Evolutionary conservation across 2,888 invertebrate genomes (phyloP), one percentile per base, ranked within the genome.

Genomic region (Nomada ruficornis): DNA sequence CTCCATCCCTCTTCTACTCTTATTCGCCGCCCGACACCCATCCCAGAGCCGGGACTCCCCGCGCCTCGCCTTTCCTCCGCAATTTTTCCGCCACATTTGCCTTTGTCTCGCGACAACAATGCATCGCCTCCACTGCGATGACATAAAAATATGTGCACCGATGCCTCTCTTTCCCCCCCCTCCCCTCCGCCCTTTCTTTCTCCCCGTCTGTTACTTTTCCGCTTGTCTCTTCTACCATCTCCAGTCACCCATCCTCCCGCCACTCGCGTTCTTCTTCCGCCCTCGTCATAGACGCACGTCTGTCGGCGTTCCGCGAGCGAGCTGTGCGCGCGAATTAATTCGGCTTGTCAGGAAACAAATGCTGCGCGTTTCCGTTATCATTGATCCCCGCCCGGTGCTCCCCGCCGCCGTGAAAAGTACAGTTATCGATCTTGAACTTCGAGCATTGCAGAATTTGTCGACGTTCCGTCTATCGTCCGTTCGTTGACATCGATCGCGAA

Each of bases 81-180:
- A 92, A 91, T 92, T 93, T 92, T 92, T 92, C 91, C 91, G 92
- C 90, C 90, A 91, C 90, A 93, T 94, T 91, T 93, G 93, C 91
- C 90, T 95, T 88, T 92, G 93, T 88, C 94, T 95, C 86, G 93
- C 95, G 86, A 95, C 94, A 83, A 95, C 95, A 86, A 93, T 93
- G 92, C 92, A 90, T 90, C 91, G 90, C 89, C 89, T 89, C 88
- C 88, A 86, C 90, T 89, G 89, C 90, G 92, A 92, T 93, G 93
- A 93, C 93, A 92, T 93, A 92, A 93, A 93, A 93, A 93, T 93
- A 93, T 93, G 93, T 92, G 91, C 92, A 84, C 82, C 86, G 86
- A 88, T 89, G 84, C 84, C 86, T 88, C 88, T 85, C 86, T 76
- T 77, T 78, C 29, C 36, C 76, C 80, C 77, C 70, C 55, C 7